A percentile compares a stretch with the other conserved stretches of the same genome.
Conservation (phyloP, 2,888 invertebrate genomes). For the Tachina lurida region DNA sequence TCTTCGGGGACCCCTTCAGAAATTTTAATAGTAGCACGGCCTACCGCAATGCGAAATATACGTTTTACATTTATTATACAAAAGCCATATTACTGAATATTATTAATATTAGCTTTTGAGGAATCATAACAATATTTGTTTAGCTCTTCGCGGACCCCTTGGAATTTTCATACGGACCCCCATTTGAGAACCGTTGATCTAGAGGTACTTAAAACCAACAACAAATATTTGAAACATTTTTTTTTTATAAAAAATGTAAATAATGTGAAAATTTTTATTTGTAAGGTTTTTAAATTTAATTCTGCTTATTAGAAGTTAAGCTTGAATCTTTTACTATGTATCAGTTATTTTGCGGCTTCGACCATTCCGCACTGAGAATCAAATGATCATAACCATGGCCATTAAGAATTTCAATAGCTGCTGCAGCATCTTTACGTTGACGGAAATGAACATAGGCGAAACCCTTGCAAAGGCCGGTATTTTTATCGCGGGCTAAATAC, state of each 20-base stretch:
- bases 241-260: constrained; percentile 13
- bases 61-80: no score
- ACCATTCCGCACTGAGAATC: constrained; percentile 99
- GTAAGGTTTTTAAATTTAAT: constrained; percentile 45
- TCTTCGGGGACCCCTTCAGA: no score
- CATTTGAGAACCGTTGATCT: no score
- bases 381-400: constrained; percentile 99
- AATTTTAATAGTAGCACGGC: no score
- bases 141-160: no score
- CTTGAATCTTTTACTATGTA: constrained; percentile 49
- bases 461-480: constrained; percentile 94
- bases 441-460: constrained; percentile 99
- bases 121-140: no score
- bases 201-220: no score
- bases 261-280: constrained; percentile 19
- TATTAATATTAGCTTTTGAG: no score
- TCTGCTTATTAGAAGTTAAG: constrained; percentile 56
- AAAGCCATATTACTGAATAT: no score
- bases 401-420: constrained; percentile 94
- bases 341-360: constrained; percentile 88
- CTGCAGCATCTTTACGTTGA: constrained; percentile 93
- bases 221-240: background rate
- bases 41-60: no score
- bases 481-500: constrained; percentile 97
- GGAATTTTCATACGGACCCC: no score